phyloP scores from a whole-genome alignment of 2,888 invertebrate genomes.

The Lamellibrachia columna region DNA sequence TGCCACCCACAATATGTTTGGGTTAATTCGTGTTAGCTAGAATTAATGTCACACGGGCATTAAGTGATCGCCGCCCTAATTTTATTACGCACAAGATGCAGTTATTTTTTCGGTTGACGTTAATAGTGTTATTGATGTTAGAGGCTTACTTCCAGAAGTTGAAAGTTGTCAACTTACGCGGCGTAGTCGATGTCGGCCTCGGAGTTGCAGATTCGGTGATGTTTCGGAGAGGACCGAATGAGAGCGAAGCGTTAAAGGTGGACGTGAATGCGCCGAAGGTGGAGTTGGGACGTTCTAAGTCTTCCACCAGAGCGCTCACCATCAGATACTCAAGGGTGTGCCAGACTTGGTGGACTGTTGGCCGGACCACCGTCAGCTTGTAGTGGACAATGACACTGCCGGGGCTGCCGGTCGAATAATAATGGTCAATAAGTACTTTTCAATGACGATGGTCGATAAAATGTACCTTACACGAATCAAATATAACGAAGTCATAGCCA shows the following conservation, averaged over 20 bases:
- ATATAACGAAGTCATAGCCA: no score
- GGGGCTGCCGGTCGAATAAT: not conserved
- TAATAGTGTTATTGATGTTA: not conserved
- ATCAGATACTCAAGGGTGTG: not conserved
- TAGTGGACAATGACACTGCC: not conserved
- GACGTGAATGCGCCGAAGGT: not conserved
- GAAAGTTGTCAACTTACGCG: not conserved
- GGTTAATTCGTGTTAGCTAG: no score
- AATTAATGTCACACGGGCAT: no score
- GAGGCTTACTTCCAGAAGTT: not conserved
- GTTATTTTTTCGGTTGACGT: not conserved
- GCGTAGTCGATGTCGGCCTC: not conserved
- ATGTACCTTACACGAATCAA: no score
- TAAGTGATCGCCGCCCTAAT: no score
- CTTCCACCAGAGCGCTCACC: not conserved
- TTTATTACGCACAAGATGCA: no score
- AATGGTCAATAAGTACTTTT: not conserved
- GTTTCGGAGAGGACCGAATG: not conserved
- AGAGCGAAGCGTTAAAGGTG: not conserved
- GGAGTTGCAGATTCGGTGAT: not conserved
- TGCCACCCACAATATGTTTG: no score
- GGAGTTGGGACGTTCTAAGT: not conserved
- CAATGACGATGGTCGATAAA: not conserved
- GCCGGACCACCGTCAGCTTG: not conserved
- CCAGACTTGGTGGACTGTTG: not conserved